phyloP scores from a whole-genome alignment of 2,113 vertebrate genomes.

The Electrona antarctica region DNA sequence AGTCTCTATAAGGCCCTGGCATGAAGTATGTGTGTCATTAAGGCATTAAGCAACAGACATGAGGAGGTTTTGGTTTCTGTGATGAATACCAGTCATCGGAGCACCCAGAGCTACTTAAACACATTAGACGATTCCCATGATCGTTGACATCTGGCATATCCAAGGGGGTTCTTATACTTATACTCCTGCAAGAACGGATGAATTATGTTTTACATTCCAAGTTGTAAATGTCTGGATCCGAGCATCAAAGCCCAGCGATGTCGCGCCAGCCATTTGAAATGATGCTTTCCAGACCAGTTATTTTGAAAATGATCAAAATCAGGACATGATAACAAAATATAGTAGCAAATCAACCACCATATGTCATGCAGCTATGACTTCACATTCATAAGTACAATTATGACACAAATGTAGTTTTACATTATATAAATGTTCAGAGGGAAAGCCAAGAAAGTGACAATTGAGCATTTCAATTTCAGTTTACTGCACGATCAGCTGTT shows the following conservation, averaged over 20 bases:
- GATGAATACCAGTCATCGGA: slow-evolving; percentile 40
- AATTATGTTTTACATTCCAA: neutral
- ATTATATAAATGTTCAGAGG: too few species aligned
- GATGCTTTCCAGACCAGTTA: neutral
- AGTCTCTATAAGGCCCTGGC: slow-evolving; percentile 28
- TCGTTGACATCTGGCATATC: slow-evolving; percentile 23
- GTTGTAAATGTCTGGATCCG: neutral
- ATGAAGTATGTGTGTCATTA: slow-evolving; percentile 37
- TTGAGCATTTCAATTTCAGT: too few species aligned
- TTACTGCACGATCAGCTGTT: too few species aligned
- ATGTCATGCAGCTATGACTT: too few species aligned
- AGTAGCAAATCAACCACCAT: too few species aligned
- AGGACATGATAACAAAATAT: too few species aligned
- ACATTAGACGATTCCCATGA: slow-evolving; percentile 17
- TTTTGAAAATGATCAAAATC: too few species aligned
- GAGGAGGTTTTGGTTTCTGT: slow-evolving; percentile 15
- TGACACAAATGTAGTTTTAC: too few species aligned
- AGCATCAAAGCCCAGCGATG: neutral
- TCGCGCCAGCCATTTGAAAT: slow-evolving; percentile 3
- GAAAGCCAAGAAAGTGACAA: too few species aligned
- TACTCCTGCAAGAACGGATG: neutral
- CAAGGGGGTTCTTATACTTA: neutral
- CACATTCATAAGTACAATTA: too few species aligned
- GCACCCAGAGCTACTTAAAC: slow-evolving; percentile 19
- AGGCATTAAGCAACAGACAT: slow-evolving; percentile 30